phyloP scores from a whole-genome alignment of 1,140 invertebrate genomes.

The Neodiprion fabricii region DNA sequence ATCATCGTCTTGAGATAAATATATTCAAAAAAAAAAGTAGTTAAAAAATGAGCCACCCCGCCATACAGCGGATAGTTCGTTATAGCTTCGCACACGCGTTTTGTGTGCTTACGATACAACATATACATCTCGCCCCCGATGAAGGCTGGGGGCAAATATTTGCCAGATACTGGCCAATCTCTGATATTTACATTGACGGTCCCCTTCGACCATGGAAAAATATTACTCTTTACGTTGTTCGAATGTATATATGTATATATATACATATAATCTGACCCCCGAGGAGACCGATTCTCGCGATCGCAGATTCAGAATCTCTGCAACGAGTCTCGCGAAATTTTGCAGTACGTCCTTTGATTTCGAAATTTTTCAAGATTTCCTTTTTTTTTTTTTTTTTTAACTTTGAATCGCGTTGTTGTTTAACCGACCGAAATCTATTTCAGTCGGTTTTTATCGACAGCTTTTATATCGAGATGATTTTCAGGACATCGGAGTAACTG shows the following conservation, averaged over 20 bases:
- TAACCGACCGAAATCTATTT: conserved; percentile 13
- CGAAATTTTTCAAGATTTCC: conserved; percentile 20
- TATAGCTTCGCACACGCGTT: background rate
- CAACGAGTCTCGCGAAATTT: too few relatives aligned
- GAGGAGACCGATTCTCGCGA: too few relatives aligned
- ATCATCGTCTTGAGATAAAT: too few relatives aligned
- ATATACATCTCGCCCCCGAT: conserved; percentile 5
- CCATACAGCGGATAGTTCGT: background rate
- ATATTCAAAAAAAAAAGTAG: background rate
- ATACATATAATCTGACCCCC: too few relatives aligned
- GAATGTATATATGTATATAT: too few relatives aligned
- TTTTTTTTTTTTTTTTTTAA: conserved; percentile 27
- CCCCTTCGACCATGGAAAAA: conserved; percentile 20
- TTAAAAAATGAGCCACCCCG: background rate
- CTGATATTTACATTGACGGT: conserved; percentile 34
- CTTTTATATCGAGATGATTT: too few relatives aligned
- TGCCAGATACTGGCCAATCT: conserved; percentile 42
- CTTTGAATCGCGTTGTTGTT: conserved; percentile 27
- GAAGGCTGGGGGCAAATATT: conserved; percentile 41
- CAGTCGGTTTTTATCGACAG: background rate
- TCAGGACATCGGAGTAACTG: too few relatives aligned
- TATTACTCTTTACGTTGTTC: conserved; percentile 38
- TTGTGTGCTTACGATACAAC: too few relatives aligned
- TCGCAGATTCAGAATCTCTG: too few relatives aligned
- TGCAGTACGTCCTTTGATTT: background rate